Evolutionary conservation across 2,888 invertebrate genomes (phyloP).

Genomic region (Rosalia funebris): DNA sequence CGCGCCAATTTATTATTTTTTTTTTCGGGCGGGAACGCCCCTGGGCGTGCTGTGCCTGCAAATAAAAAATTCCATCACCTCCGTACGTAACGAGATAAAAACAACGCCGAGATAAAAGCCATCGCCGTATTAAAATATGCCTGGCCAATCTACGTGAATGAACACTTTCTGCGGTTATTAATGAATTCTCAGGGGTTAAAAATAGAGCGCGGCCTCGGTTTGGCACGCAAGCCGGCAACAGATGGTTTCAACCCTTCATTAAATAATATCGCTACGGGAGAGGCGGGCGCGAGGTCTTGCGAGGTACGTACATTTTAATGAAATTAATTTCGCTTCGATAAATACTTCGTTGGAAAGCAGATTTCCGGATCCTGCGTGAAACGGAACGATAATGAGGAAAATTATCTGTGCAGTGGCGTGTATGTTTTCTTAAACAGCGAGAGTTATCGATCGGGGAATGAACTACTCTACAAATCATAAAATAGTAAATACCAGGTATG

Average conservation of each 20-base stretch:
- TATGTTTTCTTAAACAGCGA: too few relatives aligned
- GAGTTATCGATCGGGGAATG: too few relatives aligned
- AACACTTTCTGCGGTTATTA: slow-evolving; percentile 9
- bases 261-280: background rate
- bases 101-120: background rate
- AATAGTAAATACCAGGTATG: too few relatives aligned
- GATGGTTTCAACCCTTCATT: slow-evolving; percentile 16
- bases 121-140: background rate
- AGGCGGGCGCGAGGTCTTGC: background rate
- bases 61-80: too few relatives aligned
- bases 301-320: background rate
- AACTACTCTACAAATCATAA: too few relatives aligned
- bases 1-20: too few relatives aligned
- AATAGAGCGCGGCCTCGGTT: slow-evolving; percentile 14
- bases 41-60: too few relatives aligned
- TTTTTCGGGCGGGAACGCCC: slow-evolving; percentile 1
- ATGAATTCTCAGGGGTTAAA: slow-evolving; percentile 22
- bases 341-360: background rate
- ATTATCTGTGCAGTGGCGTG: too few relatives aligned
- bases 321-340: background rate
- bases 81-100: background rate
- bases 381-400: too few relatives aligned
- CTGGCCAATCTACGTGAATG: background rate
- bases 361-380: too few relatives aligned
- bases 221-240: slow-evolving; percentile 21